Evolutionary conservation across 1,140 invertebrate genomes (phyloP).

Genomic region (Ephestia elutella): DNA sequence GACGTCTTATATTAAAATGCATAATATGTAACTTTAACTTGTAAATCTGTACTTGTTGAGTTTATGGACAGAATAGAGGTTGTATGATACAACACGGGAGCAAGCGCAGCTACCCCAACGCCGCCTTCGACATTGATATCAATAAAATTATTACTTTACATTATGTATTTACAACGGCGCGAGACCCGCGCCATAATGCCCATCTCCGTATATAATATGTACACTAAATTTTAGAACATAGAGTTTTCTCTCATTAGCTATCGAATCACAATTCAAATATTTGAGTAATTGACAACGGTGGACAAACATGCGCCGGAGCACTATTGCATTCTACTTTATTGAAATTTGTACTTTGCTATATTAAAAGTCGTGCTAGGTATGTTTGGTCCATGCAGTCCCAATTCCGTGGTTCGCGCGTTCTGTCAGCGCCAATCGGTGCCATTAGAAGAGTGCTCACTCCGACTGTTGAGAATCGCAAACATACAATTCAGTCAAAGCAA

Average conservation of each 20-base stretch:
- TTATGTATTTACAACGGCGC: conserved; percentile 68
- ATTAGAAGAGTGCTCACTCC: conserved; percentile 14
- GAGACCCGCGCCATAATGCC: conserved; percentile 65
- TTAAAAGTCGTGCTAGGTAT: conserved; percentile 63
- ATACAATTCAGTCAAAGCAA: conserved; percentile 1
- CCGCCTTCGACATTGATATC: conserved; percentile 35
- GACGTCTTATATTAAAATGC: conserved; percentile 60
- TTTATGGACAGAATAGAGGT: conserved; percentile 67
- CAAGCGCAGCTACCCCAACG: conserved; percentile 19
- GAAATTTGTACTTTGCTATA: conserved; percentile 73
- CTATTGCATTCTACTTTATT: conserved; percentile 65
- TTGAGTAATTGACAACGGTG: conserved; percentile 74
- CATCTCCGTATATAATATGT: conserved; percentile 71
- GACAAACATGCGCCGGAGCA: conserved; percentile 70
- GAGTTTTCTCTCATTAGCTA: conserved; percentile 72
- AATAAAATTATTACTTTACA: conserved; percentile 70
- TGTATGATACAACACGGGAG: conserved; percentile 50
- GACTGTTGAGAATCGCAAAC: not conserved
- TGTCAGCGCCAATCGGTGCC: conserved; percentile 12
- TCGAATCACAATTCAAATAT: conserved; percentile 73
- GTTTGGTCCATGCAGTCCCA: conserved; percentile 68
- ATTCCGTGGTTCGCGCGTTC: conserved; percentile 31
- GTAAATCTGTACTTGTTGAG: conserved; percentile 55
- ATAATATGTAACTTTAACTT: conserved; percentile 57
- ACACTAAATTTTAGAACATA: conserved; percentile 72